phyloP scores from a whole-genome alignment of 2,888 invertebrate species.

The Epinotia demarniana region DNA sequence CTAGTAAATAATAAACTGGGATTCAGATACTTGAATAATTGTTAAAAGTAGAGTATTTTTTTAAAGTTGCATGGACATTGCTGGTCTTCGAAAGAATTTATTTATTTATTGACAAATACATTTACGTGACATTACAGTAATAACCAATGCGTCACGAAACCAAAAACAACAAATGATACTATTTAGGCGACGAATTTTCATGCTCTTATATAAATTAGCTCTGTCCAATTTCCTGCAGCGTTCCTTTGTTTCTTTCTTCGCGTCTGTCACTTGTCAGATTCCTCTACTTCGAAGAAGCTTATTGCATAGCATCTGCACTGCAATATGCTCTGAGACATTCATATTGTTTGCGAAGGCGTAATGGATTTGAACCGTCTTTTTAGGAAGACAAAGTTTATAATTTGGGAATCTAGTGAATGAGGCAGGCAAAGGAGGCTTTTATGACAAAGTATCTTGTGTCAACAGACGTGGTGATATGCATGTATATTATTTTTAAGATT shows the following conservation, averaged over 20 bases:
- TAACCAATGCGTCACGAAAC: no score
- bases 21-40: background rate
- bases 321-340: background rate
- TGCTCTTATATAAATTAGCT: no score
- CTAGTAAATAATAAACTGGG: no score
- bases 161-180: no score
- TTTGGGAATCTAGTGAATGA: no score
- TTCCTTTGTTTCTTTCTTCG: slow-evolving; percentile 23
- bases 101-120: no score
- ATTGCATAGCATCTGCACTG: slow-evolving; percentile 19
- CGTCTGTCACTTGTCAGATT: slow-evolving; percentile 19
- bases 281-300: slow-evolving; percentile 15
- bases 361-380: background rate
- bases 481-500: background rate
- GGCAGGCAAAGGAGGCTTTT: no score
- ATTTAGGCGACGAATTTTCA: no score
- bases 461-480: background rate
- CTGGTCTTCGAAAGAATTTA: background rate
- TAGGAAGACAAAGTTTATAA: background rate
- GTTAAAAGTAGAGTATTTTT: background rate
- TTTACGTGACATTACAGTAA: no score
- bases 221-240: slow-evolving; percentile 13
- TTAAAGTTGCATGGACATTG: background rate
- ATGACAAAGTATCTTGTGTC: no score
- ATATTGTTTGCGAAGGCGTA: slow-evolving; percentile 9